Base-by-base conservation (phyloP, 2,888 invertebrate genomes). In the Agriopis aurantiaria region DNA sequence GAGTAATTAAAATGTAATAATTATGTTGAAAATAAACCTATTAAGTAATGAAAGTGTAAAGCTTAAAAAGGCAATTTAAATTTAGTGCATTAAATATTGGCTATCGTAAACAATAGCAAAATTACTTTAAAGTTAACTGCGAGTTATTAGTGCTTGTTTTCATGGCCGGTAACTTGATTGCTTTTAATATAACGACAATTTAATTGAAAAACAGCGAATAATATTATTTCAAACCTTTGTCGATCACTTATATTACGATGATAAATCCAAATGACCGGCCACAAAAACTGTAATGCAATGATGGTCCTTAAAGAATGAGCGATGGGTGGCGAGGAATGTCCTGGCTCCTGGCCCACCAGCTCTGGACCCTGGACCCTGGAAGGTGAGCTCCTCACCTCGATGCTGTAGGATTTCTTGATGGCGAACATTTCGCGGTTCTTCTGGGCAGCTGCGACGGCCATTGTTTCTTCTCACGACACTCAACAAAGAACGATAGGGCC, bases 401-500 rank as follows among this genome's bases (percentile, higher is more conserved):
- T 98, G 95, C 98, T 98, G 96, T 98, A 98, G 79, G 98, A 98
- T 92, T 98, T 98, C 95, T 98, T 98, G 95, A 98, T 98, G 91
- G 98, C 98, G 96, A 98, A 98, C 97, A 98, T 97, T 95, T 98
- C 98, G 91, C 98, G 97, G 95, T 98, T 98, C 95, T 98, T 98
- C 95, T 98, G 98, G 78, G 98, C 98, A 90, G 98, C 97, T 89
- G 98, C 97, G 87, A 98, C 97, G 94, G 97, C 97, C 96, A 98
- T 98, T 96, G 86, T 93, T 95, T 89, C 85, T 95, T 89, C 85
- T 84, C 81, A 84, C 79, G 82, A 88, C 91, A 93, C 92, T 87
- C 88, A 91, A 91, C 90, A 89, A 87, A 95, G 91, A 91, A 93
- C 89, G 73, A 82, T 85, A 83, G 85, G 85, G 92, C 93, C 93